Evolutionary conservation across 2,113 vertebrate species (phyloP).

Genomic region (Podarcis cretensis): DNA sequence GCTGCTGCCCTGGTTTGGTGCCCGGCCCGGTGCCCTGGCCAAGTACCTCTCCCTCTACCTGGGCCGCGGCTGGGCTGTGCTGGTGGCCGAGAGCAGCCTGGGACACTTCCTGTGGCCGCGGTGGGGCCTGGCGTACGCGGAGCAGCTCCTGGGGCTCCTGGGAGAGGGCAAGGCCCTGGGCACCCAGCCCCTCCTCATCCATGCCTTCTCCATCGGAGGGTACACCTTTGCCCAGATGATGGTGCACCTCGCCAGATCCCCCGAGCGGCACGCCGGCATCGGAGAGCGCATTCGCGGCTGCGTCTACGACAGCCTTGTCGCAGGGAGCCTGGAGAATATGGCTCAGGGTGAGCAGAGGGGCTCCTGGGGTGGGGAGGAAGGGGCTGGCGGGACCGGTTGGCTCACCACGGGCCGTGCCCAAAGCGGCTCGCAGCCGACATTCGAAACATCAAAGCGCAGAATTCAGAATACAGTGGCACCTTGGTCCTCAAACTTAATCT

Average conservation of each 20-base stretch:
- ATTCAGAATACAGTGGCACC: too few relatives aligned
- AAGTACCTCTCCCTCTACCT: conserved; percentile 78
- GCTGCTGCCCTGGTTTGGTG: conserved; percentile 77
- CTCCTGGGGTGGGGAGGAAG: background rate
- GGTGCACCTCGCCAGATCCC: conserved; percentile 60
- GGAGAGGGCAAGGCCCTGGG: conserved; percentile 45
- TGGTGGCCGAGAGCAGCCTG: conserved; percentile 71
- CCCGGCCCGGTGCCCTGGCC: conserved; percentile 57
- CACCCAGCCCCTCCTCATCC: conserved; percentile 69
- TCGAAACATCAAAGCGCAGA: too few relatives aligned
- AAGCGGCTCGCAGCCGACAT: too few relatives aligned
- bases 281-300: conserved; percentile 72
- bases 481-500: too few relatives aligned
- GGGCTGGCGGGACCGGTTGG: background rate
- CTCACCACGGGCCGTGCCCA: too few relatives aligned
- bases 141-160: conserved; percentile 67
- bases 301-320: conserved; percentile 78
- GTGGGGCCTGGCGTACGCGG: conserved; percentile 61
- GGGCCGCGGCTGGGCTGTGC: conserved; percentile 66
- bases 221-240: conserved; percentile 77
- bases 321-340: conserved; percentile 71
- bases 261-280: conserved; percentile 47
- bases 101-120: conserved; percentile 76
- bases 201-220: conserved; percentile 77
- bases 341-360: conserved; percentile 58